A percentile compares a stretch with the other conserved stretches of the same genome.
Evolutionary conservation across 2,888 invertebrate genomes (phyloP).

Genomic region (Cephus sareptanus): DNA sequence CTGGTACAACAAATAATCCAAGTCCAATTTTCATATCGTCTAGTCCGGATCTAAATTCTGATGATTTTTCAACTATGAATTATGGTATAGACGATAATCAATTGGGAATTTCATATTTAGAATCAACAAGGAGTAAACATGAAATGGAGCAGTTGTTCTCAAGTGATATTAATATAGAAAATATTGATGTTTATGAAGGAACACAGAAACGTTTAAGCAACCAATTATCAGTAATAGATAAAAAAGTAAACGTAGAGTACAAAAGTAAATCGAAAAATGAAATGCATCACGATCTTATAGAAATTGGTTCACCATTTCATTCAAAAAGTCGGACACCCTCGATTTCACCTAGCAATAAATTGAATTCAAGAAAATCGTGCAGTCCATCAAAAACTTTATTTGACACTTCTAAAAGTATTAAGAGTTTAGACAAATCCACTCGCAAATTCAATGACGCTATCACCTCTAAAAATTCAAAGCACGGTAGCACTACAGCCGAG

Average conservation of each 20-base stretch:
- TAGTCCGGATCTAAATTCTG: slow-evolving; percentile 26
- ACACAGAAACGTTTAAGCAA: background rate
- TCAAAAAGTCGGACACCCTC: background rate
- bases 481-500: background rate
- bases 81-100: background rate
- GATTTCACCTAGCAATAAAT: background rate
- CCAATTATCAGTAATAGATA: background rate
- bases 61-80: background rate
- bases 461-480: background rate
- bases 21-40: slow-evolving; percentile 37
- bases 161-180: background rate
- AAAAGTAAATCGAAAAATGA: background rate
- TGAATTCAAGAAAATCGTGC: background rate
- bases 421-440: background rate
- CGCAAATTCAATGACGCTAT: background rate
- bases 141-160: background rate
- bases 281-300: background rate
- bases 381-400: slow-evolving; percentile 11
- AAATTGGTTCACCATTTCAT: background rate
- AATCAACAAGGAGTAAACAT: background rate
- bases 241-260: background rate
- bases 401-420: background rate
- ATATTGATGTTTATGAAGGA: background rate
- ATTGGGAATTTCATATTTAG: background rate
- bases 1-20: slow-evolving; percentile 1